A percentile compares a stretch with the other conserved stretches of the same genome.
These are phyloP conservation scores for Melieria picta DNA, from an alignment of 2,888 invertebrate genomes.

Conservation along the genomic window DNA sequence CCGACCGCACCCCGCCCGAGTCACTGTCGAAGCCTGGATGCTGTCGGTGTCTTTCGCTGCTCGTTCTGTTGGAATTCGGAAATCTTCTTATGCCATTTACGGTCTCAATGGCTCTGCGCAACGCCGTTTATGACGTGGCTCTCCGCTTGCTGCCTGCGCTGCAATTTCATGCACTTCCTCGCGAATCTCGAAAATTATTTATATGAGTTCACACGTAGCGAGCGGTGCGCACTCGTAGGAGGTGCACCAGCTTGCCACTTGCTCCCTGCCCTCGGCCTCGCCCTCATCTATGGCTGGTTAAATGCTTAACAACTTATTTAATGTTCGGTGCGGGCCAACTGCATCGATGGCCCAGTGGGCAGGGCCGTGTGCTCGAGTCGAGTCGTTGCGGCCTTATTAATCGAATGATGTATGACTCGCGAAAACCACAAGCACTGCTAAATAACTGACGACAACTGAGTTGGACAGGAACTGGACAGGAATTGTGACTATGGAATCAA, in stretches of 20 bases:
- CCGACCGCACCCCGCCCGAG: too few relatives aligned
- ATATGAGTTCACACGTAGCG: neutral
- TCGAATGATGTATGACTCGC: too few relatives aligned
- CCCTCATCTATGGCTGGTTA: constrained; percentile 4
- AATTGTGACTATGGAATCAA: too few relatives aligned
- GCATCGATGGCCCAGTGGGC: too few relatives aligned
- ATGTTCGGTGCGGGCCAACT: too few relatives aligned
- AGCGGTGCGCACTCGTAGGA: neutral
- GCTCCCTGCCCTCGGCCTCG: too few relatives aligned
- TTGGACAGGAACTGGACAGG: too few relatives aligned
- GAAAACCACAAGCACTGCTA: too few relatives aligned
- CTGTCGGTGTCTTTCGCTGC: neutral
- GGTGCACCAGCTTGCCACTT: neutral
- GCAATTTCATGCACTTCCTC: constrained; percentile 2
- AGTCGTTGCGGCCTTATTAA: too few relatives aligned
- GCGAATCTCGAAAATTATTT: neutral
- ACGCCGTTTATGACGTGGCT: neutral
- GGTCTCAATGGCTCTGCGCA: neutral
- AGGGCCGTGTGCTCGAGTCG: too few relatives aligned
- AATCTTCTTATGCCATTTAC: neutral
- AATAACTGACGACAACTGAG: too few relatives aligned
- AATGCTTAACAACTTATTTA: constrained; percentile 9
- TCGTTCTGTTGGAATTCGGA: neutral
- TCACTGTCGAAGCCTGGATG: too few relatives aligned
- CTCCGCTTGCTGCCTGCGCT: neutral